A percentile compares a stretch with the other conserved stretches of the same genome.
Evolutionary conservation across 2,888 invertebrate genomes (phyloP).

Genomic region (Nysson spinosus): DNA sequence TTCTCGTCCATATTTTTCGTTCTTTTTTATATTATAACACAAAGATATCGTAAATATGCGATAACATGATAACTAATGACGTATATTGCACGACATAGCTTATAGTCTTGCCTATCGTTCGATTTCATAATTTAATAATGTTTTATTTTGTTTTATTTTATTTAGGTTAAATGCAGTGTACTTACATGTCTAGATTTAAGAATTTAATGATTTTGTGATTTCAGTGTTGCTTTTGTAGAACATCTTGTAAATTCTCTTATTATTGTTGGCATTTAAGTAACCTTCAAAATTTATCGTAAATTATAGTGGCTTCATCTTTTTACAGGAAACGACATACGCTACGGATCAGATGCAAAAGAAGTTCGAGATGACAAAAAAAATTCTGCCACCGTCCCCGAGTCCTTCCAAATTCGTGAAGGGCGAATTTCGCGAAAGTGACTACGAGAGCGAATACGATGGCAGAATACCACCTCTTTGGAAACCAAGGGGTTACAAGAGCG

Average conservation of each 20-base stretch:
- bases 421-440: constrained; percentile 84
- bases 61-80: no score
- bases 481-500: constrained; percentile 79
- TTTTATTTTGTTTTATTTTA: not conserved
- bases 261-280: not conserved
- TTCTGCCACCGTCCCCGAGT: constrained; percentile 79
- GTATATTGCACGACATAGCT: no score
- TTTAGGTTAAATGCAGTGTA: not conserved
- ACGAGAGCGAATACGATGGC: constrained; percentile 85
- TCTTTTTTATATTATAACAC: no score
- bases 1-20: no score
- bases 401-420: constrained; percentile 84
- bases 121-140: no score
- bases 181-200: not conserved
- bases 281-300: not conserved
- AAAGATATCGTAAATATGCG: no score
- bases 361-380: constrained; percentile 69
- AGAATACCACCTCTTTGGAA: constrained; percentile 82
- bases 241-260: not conserved
- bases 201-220: not conserved
- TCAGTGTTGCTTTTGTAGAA: not conserved
- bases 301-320: no score
- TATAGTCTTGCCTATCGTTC: no score
- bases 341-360: constrained; percentile 75
- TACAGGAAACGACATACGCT: constrained; percentile 79